phyloP scores from a whole-genome alignment of 2,797 vertebrate species.

The Peromyscus melanophrys region DNA sequence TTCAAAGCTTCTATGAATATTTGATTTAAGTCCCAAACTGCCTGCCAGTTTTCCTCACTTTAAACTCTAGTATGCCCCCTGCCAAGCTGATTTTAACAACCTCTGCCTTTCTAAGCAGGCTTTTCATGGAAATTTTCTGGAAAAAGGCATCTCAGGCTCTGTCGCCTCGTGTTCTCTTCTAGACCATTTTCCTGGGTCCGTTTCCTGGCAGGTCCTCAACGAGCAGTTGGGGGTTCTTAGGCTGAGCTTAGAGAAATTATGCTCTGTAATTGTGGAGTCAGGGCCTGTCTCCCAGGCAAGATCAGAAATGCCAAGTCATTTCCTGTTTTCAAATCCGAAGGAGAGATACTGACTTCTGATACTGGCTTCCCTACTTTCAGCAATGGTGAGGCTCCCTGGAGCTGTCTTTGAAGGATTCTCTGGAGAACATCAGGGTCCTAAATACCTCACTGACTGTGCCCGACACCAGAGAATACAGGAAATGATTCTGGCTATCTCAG shows the following conservation, averaged over 20 bases:
- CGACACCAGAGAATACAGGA: not conserved
- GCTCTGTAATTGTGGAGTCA: constrained; percentile 79
- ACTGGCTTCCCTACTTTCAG: constrained; percentile 85
- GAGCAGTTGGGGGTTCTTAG: constrained; percentile 84
- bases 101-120: constrained; percentile 80
- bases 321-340: constrained; percentile 89
- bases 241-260: constrained; percentile 86
- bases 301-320: constrained; percentile 90
- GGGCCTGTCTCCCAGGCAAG: constrained; percentile 87
- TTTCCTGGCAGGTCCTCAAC: constrained; percentile 88
- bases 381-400: constrained; percentile 73
- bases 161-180: constrained; percentile 89
- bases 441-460: not conserved
- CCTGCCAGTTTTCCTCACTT: constrained; percentile 79
- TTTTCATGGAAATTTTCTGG: constrained; percentile 83
- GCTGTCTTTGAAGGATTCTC: constrained; percentile 70
- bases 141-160: constrained; percentile 86
- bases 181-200: constrained; percentile 88
- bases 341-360: constrained; percentile 89
- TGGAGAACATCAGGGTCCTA: constrained; percentile 10
- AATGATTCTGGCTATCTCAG: not conserved
- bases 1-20: constrained; percentile 79
- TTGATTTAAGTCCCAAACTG: constrained; percentile 73
- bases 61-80: constrained; percentile 66
- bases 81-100: constrained; percentile 82